These are phyloP conservation scores for Callospermophilus lateralis DNA, from an alignment of 2,113 vertebrate genomes.

Conservation along the genomic window DNA sequence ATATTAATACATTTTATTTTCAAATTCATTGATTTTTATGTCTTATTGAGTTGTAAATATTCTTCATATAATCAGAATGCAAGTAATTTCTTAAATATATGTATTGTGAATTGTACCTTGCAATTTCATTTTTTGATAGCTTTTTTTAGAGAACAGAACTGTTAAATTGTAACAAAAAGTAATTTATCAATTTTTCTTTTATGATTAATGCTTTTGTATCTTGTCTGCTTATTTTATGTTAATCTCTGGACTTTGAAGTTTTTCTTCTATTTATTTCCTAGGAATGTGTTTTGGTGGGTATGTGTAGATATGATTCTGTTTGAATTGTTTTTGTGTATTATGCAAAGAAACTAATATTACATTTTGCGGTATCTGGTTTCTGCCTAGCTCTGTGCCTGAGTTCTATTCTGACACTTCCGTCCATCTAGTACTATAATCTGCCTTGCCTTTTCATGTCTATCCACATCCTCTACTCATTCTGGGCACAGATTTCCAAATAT, in stretches of 20 bases:
- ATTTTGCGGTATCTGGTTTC: neutral
- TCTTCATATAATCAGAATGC: neutral
- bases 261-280: neutral
- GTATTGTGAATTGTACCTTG: neutral
- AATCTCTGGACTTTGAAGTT: neutral
- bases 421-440: neutral
- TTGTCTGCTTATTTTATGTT: neutral
- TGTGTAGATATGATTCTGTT: neutral
- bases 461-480: no score
- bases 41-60: neutral
- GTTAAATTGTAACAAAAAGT: neutral
- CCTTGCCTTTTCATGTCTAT: neutral
- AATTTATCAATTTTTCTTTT: neutral
- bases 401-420: neutral
- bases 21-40: neutral
- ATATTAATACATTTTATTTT: neutral
- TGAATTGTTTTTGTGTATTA: slow-evolving; percentile 19
- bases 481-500: neutral
- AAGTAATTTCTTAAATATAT: neutral
- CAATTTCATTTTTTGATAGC: neutral
- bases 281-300: neutral
- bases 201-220: neutral
- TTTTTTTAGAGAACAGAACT: neutral
- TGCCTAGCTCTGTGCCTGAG: neutral
- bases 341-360: neutral